A percentile compares a stretch with the other conserved stretches of the same genome.
These are phyloP conservation scores for Microtus richardsoni DNA, from an alignment of 2,113 vertebrate species.

Conservation along the genomic window DNA sequence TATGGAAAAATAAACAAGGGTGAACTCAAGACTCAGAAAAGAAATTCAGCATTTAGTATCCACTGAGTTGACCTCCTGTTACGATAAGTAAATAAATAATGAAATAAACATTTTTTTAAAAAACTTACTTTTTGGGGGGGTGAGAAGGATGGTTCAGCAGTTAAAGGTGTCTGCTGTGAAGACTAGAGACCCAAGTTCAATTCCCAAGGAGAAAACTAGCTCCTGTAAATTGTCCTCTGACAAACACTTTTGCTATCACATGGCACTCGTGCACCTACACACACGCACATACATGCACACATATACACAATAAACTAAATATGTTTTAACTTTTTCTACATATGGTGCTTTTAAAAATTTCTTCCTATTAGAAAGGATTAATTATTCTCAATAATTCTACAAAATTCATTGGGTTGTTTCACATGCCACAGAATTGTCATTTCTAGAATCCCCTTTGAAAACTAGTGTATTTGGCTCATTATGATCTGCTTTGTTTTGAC, in stretches of 20 bases:
- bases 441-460: constrained; percentile 49
- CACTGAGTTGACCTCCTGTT: too few species aligned
- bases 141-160: too few species aligned
- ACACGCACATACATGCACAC: too few species aligned
- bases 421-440: neutral
- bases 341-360: neutral
- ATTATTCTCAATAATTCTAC: neutral
- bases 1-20: too few species aligned
- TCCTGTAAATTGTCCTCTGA: neutral
- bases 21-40: too few species aligned
- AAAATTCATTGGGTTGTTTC: neutral
- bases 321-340: neutral
- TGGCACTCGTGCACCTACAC: neutral
- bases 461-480: constrained; percentile 11
- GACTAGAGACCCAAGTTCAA: neutral
- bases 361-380: neutral
- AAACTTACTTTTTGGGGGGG: neutral
- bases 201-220: neutral
- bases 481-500: constrained; percentile 47
- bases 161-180: neutral
- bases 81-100: too few species aligned
- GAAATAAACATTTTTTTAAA: constrained; percentile 42
- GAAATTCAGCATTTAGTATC: too few species aligned
- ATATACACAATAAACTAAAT: neutral
- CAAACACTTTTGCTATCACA: neutral